Conservation (phyloP, 2,113 vertebrate genomes). For the Leptobrachium ailaonicum region DNA sequence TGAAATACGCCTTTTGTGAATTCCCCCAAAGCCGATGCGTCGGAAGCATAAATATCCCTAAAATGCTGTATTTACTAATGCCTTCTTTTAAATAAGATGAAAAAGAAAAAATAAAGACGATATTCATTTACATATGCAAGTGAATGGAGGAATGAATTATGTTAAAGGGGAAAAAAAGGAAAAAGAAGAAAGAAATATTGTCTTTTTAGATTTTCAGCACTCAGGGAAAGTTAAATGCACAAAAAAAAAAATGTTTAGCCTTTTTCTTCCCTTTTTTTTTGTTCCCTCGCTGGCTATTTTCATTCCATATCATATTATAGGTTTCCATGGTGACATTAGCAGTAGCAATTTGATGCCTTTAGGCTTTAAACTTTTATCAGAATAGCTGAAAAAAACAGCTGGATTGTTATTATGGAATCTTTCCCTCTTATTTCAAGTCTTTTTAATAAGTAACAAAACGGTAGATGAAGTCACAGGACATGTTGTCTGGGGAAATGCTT, state of each 20-base stretch:
- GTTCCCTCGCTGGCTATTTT: slow-evolving; percentile 30
- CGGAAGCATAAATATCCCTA: too few relatives aligned
- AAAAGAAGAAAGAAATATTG: neutral
- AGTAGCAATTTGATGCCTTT: slow-evolving; percentile 38
- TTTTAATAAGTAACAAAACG: slow-evolving; percentile 19
- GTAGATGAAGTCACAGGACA: neutral
- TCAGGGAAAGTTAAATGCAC: neutral
- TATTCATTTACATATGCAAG: neutral
- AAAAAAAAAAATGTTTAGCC: slow-evolving; percentile 1
- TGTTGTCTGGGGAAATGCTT: neutral
- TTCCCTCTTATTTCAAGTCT: slow-evolving; percentile 13
- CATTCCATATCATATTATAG: slow-evolving; percentile 45
- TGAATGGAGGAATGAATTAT: neutral
- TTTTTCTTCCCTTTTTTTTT: neutral
- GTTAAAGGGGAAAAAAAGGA: slow-evolving; percentile 10
- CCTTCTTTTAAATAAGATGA: too few relatives aligned
- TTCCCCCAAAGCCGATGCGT: too few relatives aligned
- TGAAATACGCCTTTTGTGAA: too few relatives aligned
- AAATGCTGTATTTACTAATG: too few relatives aligned
- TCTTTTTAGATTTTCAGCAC: neutral
- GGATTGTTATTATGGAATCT: slow-evolving; percentile 31
- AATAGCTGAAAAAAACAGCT: slow-evolving; percentile 32
- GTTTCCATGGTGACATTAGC: slow-evolving; percentile 48
- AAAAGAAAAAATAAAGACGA: neutral
- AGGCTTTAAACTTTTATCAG: slow-evolving; percentile 47